phyloP scores from a whole-genome alignment of 2,888 invertebrate species.

The Muschampia plurimacula region DNA sequence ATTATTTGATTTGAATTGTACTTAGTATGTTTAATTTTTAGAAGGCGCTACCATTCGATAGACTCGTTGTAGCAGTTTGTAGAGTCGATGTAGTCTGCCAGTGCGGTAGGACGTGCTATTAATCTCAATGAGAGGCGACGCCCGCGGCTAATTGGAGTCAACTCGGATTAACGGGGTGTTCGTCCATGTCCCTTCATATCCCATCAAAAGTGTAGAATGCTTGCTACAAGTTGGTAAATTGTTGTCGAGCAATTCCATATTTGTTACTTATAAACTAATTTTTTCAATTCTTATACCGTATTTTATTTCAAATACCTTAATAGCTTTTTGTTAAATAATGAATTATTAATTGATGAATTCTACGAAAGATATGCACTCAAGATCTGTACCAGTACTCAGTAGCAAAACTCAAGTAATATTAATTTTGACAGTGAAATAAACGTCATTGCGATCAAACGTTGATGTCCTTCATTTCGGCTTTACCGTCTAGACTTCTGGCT shows the following conservation, averaged over 20 bases:
- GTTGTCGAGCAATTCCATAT: no score
- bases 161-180: slow-evolving; percentile 56
- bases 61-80: not conserved
- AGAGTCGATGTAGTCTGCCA: slow-evolving; percentile 5
- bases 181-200: slow-evolving; percentile 18
- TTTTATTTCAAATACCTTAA: no score
- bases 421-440: not conserved
- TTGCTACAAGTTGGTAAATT: not conserved
- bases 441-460: not conserved
- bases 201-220: not conserved
- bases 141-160: slow-evolving; percentile 58
- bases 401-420: not conserved
- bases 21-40: no score
- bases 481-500: slow-evolving; percentile 21
- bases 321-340: no score
- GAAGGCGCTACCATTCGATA: not conserved
- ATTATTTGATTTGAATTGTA: no score
- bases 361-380: no score
- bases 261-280: no score
- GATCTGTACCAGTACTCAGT: no score
- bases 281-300: no score
- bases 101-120: slow-evolving; percentile 41
- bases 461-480: slow-evolving; percentile 1
- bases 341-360: no score
- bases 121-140: slow-evolving; percentile 48